Conservation (phyloP, 2,797 vertebrate genomes). For the Notamacropus eugenii region DNA sequence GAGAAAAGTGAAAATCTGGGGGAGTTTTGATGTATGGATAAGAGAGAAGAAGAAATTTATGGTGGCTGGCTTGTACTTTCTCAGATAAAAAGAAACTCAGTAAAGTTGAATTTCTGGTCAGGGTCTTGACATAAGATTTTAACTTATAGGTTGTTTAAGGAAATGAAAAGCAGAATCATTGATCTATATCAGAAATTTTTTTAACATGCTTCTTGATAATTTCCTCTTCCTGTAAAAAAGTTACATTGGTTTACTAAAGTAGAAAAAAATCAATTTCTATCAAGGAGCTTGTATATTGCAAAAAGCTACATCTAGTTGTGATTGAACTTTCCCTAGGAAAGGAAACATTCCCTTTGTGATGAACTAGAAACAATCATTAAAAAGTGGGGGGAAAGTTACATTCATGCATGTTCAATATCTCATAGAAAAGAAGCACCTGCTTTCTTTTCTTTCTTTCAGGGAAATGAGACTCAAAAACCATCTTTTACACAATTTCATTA, state of each 20-base stretch:
- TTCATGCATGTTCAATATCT: not conserved
- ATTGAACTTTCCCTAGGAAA: not conserved
- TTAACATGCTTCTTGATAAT: not conserved
- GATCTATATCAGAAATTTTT: not conserved
- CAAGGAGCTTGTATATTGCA: not conserved
- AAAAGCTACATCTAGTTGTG: not conserved
- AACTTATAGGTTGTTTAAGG: not conserved
- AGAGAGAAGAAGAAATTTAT: not conserved
- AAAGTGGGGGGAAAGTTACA: not conserved
- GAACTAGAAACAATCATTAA: not conserved
- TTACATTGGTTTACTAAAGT: not conserved
- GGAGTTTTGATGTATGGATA: not conserved
- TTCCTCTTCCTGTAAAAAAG: not conserved
- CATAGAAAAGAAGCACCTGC: not conserved
- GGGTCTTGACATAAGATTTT: not conserved
- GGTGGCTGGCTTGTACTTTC: not conserved
- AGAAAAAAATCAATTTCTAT: not conserved
- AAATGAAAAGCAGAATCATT: not conserved
- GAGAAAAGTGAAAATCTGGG: not conserved
- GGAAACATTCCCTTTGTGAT: not conserved
- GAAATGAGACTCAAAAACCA: conserved; percentile 16
- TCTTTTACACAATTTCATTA: not conserved
- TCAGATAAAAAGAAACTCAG: not conserved
- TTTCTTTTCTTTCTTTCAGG: conserved; percentile 1
- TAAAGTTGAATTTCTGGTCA: not conserved